phyloP scores from a whole-genome alignment of 2,888 invertebrate species.

The Chloroclystis v-ata region DNA sequence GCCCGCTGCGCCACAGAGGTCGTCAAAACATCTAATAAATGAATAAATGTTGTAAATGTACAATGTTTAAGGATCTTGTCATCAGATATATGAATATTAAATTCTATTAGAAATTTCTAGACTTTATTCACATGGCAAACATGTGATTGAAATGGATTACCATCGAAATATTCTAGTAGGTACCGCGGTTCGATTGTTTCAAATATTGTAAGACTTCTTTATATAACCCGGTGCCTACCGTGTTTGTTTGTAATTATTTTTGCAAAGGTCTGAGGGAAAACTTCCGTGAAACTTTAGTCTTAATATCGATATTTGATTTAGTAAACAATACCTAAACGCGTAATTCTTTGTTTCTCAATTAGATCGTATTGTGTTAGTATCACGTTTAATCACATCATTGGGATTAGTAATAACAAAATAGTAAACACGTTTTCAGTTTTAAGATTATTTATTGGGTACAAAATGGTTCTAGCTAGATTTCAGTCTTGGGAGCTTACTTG shows the following conservation, averaged over 20 bases:
- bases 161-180: no score
- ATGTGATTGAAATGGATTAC: slow-evolving; percentile 40
- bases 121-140: slow-evolving; percentile 12
- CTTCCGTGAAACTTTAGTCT: slow-evolving; percentile 46
- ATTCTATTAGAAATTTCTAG: background rate
- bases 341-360: slow-evolving; percentile 9
- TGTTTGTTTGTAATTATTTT: slow-evolving; percentile 39
- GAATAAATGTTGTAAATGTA: no score
- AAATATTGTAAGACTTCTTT: slow-evolving; percentile 41
- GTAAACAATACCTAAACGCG: slow-evolving; percentile 6
- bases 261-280: slow-evolving; percentile 41
- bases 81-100: no score
- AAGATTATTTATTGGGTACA: slow-evolving; percentile 29
- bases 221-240: slow-evolving; percentile 40
- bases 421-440: slow-evolving; percentile 11
- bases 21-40: no score
- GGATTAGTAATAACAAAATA: background rate
- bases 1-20: no score
- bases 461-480: slow-evolving; percentile 41
- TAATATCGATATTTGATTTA: slow-evolving; percentile 20
- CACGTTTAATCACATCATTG: slow-evolving; percentile 15
- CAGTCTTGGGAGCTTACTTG: slow-evolving; percentile 51
- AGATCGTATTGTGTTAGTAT: slow-evolving; percentile 12
- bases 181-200: slow-evolving; percentile 39
- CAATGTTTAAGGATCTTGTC: no score